Conservation (phyloP, 1,140 invertebrate species). For the Eupeodes corollae region DNA sequence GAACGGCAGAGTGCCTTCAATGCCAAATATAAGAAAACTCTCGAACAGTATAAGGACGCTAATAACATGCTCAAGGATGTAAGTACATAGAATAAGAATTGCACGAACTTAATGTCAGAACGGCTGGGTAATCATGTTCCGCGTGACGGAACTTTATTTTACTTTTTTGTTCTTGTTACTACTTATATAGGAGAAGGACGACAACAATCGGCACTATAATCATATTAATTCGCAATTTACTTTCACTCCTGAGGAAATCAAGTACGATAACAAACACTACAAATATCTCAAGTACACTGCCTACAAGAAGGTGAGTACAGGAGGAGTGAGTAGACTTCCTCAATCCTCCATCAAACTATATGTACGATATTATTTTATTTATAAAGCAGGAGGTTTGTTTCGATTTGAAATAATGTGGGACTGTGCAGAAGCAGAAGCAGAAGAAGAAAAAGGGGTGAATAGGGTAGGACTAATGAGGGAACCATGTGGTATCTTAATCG, state of each 20-base stretch:
- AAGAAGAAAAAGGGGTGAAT: neutral
- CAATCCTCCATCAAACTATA: no score
- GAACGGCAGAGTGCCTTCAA: slow-evolving; percentile 50
- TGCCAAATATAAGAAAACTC: slow-evolving; percentile 53
- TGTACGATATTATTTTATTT: no score
- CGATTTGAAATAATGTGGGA: no score
- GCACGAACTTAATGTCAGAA: neutral
- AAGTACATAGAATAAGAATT: slow-evolving; percentile 21
- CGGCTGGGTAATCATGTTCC: slow-evolving; percentile 1
- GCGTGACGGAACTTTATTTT: slow-evolving; percentile 5
- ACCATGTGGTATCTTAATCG: neutral
- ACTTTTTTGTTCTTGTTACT: neutral
- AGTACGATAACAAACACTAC: slow-evolving; percentile 69
- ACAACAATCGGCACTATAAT: slow-evolving; percentile 35
- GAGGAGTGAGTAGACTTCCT: no score
- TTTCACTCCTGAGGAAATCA: slow-evolving; percentile 63
- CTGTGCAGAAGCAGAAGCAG: no score
- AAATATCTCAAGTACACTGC: slow-evolving; percentile 69
- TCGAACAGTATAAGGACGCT: slow-evolving; percentile 29
- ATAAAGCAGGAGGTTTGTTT: no score
- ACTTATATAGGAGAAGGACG: slow-evolving; percentile 28
- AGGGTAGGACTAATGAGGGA: no score
- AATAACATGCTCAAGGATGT: slow-evolving; percentile 35
- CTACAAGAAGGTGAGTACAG: slow-evolving; percentile 45
- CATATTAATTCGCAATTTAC: slow-evolving; percentile 45